phyloP scores from a whole-genome alignment of 2,888 invertebrate genomes.

The Drosophila demipolita region DNA sequence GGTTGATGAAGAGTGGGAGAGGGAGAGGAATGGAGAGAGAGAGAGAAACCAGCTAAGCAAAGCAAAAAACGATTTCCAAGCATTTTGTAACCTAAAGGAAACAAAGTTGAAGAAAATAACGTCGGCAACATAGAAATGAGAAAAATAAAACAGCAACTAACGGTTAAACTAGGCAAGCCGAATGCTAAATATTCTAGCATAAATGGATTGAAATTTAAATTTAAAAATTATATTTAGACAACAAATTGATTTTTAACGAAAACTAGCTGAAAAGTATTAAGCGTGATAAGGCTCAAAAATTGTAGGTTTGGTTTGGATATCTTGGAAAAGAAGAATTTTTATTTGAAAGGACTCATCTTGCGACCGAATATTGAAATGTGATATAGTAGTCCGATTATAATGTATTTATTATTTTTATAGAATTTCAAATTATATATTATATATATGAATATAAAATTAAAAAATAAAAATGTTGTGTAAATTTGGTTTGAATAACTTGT shows the following conservation, averaged over 20 bases:
- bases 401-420: too few species aligned
- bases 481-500: not conserved
- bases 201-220: not conserved
- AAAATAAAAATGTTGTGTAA: not conserved
- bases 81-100: constrained; percentile 77
- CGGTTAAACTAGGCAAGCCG: not conserved
- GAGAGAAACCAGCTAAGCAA: constrained; percentile 51
- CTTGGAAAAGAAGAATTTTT: not conserved
- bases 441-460: not conserved
- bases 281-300: not conserved
- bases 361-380: not conserved
- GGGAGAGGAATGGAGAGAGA: not conserved
- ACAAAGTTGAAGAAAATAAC: constrained; percentile 70
- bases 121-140: constrained; percentile 38
- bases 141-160: constrained; percentile 5
- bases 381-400: not conserved
- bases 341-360: not conserved
- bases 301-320: not conserved
- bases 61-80: constrained; percentile 47
- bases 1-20: constrained; percentile 3
- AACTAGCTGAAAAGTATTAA: rapidly evolving
- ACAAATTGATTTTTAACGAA: not conserved
- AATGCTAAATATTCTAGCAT: not conserved
- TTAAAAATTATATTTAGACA: not conserved
- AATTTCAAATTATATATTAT: not conserved